Evolutionary conservation across 2,888 invertebrate species (phyloP).

Genomic region (Acanthosepion pharaonis): DNA sequence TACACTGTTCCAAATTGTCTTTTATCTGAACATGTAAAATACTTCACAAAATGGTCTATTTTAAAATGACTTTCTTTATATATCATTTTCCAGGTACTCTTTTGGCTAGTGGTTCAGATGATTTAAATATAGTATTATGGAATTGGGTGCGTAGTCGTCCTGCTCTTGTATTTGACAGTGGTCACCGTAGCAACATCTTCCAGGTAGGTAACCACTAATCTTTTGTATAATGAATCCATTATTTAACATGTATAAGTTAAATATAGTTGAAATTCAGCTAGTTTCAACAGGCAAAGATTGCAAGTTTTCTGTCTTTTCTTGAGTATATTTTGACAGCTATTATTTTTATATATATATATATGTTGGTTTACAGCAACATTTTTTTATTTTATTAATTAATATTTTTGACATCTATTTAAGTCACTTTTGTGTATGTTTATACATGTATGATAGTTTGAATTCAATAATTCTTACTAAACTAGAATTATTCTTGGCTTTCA

Average conservation of each 20-base stretch:
- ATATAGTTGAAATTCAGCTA: neutral
- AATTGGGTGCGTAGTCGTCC: conserved; percentile 87
- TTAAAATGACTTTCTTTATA: neutral
- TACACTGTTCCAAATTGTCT: too few species aligned
- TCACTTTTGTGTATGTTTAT: too few species aligned
- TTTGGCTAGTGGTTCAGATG: conserved; percentile 92
- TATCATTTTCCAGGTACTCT: conserved; percentile 77
- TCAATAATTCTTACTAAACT: too few species aligned
- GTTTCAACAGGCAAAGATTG: neutral
- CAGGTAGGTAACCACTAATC: conserved; percentile 76
- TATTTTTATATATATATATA: too few species aligned
- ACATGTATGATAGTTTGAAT: too few species aligned
- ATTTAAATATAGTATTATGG: conserved; percentile 89
- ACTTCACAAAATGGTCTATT: too few species aligned
- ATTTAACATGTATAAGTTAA: neutral
- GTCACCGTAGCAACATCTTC: conserved; percentile 91
- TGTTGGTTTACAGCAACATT: too few species aligned
- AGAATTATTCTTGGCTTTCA: too few species aligned
- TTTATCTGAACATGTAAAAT: too few species aligned
- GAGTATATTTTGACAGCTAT: neutral
- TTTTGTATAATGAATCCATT: neutral
- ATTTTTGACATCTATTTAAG: too few species aligned
- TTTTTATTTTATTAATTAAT: too few species aligned
- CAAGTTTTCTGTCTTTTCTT: neutral
- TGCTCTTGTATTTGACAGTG: conserved; percentile 83